A percentile compares a stretch with the other conserved stretches of the same genome.
Evolutionary conservation across 2,113 vertebrate genomes (phyloP).

Genomic region (Ciconia stormi): DNA sequence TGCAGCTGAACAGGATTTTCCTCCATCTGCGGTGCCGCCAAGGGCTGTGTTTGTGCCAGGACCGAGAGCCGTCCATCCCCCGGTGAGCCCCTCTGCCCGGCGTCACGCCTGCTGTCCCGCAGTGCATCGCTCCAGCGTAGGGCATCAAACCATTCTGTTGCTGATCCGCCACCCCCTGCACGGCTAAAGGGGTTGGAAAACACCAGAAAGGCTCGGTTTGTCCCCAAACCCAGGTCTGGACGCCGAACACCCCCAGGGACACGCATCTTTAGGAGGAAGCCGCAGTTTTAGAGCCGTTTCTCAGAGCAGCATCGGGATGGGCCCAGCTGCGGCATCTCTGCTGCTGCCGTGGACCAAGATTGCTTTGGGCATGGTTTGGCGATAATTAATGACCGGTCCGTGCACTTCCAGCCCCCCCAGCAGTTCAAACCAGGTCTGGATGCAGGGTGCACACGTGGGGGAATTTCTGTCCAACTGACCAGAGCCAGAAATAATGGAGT

Average conservation of each 20-base stretch:
- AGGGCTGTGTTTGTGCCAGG: background rate
- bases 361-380: background rate
- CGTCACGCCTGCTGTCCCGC: accelerated
- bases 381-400: background rate
- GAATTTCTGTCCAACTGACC: background rate
- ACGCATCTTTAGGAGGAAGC: background rate
- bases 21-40: background rate
- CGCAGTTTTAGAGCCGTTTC: background rate
- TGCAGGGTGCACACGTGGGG: accelerated
- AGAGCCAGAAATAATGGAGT: background rate
- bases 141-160: background rate
- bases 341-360: background rate
- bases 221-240: background rate
- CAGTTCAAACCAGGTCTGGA: background rate
- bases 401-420: background rate
- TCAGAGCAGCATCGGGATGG: background rate
- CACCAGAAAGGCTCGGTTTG: background rate
- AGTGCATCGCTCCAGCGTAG: accelerated
- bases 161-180: too few species aligned
- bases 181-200: background rate
- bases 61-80: background rate
- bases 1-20: background rate
- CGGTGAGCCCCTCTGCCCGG: background rate
- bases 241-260: background rate
- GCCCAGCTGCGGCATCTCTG: background rate